Evolutionary conservation across 2,888 invertebrate species (phyloP), one percentile per base, ranked within the genome.

Genomic region (Mimas tiliae): DNA sequence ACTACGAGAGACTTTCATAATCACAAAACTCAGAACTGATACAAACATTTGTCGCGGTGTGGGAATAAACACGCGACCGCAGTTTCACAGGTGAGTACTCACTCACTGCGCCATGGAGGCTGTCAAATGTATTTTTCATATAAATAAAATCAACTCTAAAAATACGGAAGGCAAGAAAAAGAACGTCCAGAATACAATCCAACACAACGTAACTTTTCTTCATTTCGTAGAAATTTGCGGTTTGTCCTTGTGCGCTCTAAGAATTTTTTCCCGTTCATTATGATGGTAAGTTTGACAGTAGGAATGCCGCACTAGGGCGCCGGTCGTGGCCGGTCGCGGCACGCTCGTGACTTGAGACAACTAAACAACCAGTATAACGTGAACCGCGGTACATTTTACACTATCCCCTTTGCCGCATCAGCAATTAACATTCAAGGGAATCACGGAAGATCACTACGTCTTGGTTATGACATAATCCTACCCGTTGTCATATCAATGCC

Each of bases 401-500:
- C 65, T 69, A 74, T 73, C 74, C 71, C 69, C 73, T 71, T 72
- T 70, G 68, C 62, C 64, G 65, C 65, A 64, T 51, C 47, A 48
- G 68, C 68, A 14, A 65, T 63, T 65, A 66, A 65, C 67, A 63
- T 27, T 50, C 19, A 33, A 72, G 71, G 69, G 78, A 71, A 77
- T 79, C 62, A 68, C 64, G 74, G 72, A n/a, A 78, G 84, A 14
- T 82, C 86, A 67, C 33, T 0, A 9, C 72, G 72, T 16, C 69
- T 34, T 88, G 87, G 90, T 80, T 81, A 83, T 77, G 78, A 80
- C 79, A 83, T 87, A 89, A 91, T 90, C 86, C 89, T 82, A 86
- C 78, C 82, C 79, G 87, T 87, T 92, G 92, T 92, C 91, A 83
- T 91, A 90, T 93, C 93, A 93, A 92, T 93, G 93, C 91, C 91